phyloP scores from a whole-genome alignment of 2,113 vertebrate species.

The Cyrtonyx montezumae region DNA sequence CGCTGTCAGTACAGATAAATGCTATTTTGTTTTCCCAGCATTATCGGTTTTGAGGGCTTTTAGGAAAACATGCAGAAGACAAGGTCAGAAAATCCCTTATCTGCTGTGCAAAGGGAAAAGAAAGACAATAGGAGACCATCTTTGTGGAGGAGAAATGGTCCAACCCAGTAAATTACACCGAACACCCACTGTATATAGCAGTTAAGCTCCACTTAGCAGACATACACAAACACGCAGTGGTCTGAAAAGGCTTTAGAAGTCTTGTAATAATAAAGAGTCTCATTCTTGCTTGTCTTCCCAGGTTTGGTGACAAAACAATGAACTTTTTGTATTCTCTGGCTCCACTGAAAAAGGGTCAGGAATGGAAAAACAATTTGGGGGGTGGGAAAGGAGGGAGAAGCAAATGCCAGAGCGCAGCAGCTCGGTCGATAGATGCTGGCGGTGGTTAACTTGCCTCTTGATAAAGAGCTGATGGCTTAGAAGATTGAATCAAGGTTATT shows the following conservation, averaged over 20 bases:
- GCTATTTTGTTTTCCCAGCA: slow-evolving; percentile 33
- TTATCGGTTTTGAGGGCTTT: slow-evolving; percentile 16
- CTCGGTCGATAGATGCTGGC: neutral
- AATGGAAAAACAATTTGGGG: slow-evolving; percentile 50
- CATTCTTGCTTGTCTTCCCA: slow-evolving; percentile 72
- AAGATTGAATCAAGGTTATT: slow-evolving; percentile 54
- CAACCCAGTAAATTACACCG: slow-evolving; percentile 47
- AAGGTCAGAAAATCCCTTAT: slow-evolving; percentile 39
- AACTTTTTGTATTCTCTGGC: slow-evolving; percentile 67
- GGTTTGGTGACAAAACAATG: slow-evolving; percentile 72
- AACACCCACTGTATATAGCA: slow-evolving; percentile 53
- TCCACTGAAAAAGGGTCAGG: slow-evolving; percentile 52
- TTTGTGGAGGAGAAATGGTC: slow-evolving; percentile 1
- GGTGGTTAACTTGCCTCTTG: slow-evolving; percentile 32
- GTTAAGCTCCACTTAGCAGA: slow-evolving; percentile 69
- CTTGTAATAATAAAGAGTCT: slow-evolving; percentile 68
- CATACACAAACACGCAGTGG: slow-evolving; percentile 47
- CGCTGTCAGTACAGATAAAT: slow-evolving; percentile 5
- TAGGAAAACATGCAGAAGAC: slow-evolving; percentile 20
- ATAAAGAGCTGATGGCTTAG: slow-evolving; percentile 63
- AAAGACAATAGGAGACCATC: slow-evolving; percentile 21
- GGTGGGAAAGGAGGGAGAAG: slow-evolving; percentile 3
- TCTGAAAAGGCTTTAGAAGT: slow-evolving; percentile 67
- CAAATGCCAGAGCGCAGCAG: slow-evolving; percentile 58
- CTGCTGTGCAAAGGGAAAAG: neutral